phyloP scores from a whole-genome alignment of 2,797 vertebrate genomes.

The Chiroxiphia lanceolata region DNA sequence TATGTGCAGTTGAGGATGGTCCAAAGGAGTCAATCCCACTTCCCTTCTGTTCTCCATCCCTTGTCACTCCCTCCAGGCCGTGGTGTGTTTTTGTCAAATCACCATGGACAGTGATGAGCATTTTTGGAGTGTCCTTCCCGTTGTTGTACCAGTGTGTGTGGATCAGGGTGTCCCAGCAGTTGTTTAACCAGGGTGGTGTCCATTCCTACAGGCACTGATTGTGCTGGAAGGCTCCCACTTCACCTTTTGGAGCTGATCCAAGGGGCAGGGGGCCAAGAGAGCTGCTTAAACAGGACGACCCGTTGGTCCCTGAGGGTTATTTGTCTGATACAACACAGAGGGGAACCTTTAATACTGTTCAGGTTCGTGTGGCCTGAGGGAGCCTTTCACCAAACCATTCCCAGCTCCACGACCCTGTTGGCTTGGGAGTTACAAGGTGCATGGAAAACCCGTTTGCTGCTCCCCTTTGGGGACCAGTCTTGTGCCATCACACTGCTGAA shows the following conservation, averaged over 20 bases:
- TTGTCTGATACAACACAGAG: neutral
- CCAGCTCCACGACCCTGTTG: neutral
- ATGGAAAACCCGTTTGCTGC: neutral
- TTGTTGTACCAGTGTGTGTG: neutral
- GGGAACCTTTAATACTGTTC: neutral
- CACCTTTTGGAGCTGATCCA: no score
- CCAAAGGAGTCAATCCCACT: neutral
- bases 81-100: neutral
- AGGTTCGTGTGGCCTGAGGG: neutral
- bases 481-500: neutral
- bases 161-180: neutral
- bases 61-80: neutral
- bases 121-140: neutral
- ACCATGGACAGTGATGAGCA: neutral
- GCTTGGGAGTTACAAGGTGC: neutral
- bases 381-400: neutral
- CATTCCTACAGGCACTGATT: neutral
- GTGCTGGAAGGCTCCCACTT: neutral
- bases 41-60: neutral
- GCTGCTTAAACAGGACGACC: neutral
- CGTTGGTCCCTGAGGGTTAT: neutral
- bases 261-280: neutral
- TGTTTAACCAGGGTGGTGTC: neutral
- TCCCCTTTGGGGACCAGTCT: neutral
- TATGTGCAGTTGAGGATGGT: neutral